Evolutionary conservation across 2,113 vertebrate species (phyloP).

Genomic region (Todiramphus chloris): DNA sequence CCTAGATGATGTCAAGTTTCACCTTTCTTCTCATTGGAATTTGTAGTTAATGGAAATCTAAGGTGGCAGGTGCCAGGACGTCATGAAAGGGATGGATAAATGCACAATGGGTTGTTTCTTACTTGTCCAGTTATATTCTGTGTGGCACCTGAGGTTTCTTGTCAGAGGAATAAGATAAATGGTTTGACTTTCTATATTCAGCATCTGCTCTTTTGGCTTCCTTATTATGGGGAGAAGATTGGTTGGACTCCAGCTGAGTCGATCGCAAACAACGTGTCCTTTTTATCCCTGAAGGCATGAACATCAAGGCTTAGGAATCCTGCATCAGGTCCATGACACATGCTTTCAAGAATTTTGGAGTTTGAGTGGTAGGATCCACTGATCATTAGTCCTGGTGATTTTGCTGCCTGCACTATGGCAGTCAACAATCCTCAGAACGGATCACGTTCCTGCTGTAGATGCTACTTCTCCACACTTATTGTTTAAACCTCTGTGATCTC

Average conservation of each 20-base stretch:
- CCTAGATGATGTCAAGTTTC: background rate
- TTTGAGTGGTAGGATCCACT: background rate
- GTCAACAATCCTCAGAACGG: background rate
- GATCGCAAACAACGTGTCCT: background rate
- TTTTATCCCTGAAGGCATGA: background rate
- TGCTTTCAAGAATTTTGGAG: background rate
- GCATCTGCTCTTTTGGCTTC: slow-evolving; percentile 7
- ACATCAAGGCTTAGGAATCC: fast-evolving
- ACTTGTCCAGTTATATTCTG: background rate
- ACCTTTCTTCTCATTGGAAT: background rate
- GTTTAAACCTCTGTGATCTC: background rate
- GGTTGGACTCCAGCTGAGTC: background rate
- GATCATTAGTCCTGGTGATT: background rate
- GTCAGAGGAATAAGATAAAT: background rate
- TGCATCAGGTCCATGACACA: background rate
- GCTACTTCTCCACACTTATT: background rate
- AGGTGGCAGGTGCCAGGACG: background rate
- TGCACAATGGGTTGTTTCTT: background rate
- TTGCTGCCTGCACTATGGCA: background rate
- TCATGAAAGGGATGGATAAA: background rate
- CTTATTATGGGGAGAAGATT: background rate
- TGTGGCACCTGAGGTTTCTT: background rate
- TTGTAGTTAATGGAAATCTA: background rate
- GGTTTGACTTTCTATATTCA: background rate
- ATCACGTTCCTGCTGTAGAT: background rate